Percentiles rank a stretch among this genome's conserved stretches.
Conservation (phyloP, 2,888 invertebrate species). For the Allolobophora icterica region DNA sequence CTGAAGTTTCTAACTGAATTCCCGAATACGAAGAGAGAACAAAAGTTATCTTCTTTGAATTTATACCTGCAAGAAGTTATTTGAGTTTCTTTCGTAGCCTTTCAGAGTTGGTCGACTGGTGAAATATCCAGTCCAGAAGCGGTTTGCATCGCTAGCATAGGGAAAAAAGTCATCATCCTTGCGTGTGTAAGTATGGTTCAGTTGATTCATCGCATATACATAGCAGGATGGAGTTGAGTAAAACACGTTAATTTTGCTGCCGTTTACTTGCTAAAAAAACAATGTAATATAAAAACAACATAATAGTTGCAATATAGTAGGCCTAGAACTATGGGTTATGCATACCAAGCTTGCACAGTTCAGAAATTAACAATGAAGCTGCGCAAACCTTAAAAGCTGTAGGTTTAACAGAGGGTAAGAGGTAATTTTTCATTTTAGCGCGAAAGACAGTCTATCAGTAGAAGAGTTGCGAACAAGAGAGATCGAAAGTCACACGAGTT, state of each 20-base stretch:
- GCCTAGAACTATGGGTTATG: too few relatives aligned
- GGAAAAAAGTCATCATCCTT: constrained; percentile 66
- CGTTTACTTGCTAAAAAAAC: constrained; percentile 34
- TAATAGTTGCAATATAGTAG: background rate
- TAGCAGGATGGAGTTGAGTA: constrained; percentile 72
- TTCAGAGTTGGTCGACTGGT: constrained; percentile 68
- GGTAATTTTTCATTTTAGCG: background rate
- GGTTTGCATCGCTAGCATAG: constrained; percentile 78
- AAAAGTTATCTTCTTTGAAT: background rate
- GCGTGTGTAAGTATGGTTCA: constrained; percentile 73
- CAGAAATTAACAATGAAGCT: background rate
- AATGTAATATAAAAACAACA: background rate
- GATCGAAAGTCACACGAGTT: too few relatives aligned
- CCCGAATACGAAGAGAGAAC: background rate
- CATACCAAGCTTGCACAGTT: background rate
- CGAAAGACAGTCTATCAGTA: background rate
- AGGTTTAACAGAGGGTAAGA: too few relatives aligned
- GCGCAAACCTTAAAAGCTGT: too few relatives aligned
- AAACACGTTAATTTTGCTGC: constrained; percentile 69
- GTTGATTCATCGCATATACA: constrained; percentile 68
- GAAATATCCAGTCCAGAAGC: constrained; percentile 89
- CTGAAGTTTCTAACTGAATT: too few relatives aligned
- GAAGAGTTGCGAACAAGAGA: too few relatives aligned
- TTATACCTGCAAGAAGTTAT: constrained; percentile 65
- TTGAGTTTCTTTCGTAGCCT: constrained; percentile 64